These are phyloP conservation scores for Taeniopygia guttata DNA, from an alignment of 2,797 vertebrate genomes.

Conservation along the genomic window DNA sequence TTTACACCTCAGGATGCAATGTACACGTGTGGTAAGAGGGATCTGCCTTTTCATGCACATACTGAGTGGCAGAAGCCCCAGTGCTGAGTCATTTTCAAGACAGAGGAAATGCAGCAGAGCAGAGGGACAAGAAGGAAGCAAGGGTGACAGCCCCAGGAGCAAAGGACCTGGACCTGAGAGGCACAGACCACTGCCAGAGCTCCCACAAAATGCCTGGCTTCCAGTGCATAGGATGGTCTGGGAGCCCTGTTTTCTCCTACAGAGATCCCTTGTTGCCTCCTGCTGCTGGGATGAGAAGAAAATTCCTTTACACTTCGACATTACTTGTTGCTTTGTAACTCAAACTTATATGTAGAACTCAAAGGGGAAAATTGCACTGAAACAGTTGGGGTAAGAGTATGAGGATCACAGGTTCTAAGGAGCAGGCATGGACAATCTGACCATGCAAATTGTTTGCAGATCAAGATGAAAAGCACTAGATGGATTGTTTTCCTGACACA, in stretches of 20 bases:
- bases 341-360: neutral
- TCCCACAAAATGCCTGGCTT: neutral
- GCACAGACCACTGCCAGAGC: neutral
- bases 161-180: neutral
- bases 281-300: neutral
- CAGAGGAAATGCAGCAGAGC: neutral
- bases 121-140: neutral
- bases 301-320: neutral
- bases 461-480: constrained; percentile 26
- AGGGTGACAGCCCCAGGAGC: neutral
- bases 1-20: neutral
- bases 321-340: neutral
- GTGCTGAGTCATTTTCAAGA: neutral
- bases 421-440: neutral
- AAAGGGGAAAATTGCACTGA: neutral
- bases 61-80: neutral
- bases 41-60: neutral
- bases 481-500: neutral
- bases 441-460: neutral
- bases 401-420: neutral
- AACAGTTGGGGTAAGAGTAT: neutral
- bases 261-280: neutral
- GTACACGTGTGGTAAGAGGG: accelerated
- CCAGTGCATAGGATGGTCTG: neutral
- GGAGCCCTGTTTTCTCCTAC: neutral